phyloP scores from a whole-genome alignment of 2,888 invertebrate species.

The Stictocephala bisonia region DNA sequence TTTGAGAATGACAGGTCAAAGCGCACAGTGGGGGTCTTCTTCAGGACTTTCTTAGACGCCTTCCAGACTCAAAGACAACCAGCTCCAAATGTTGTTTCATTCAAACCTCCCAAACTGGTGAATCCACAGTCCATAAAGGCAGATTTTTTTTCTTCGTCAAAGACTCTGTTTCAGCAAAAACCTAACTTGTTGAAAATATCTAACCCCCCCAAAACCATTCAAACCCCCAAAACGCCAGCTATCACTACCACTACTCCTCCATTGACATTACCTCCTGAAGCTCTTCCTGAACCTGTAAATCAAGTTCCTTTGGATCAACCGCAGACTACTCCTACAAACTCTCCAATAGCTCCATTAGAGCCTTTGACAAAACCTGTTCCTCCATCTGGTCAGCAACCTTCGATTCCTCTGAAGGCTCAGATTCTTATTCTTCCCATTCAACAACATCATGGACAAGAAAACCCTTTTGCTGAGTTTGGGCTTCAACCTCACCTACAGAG shows the following conservation, averaged over 20 bases:
- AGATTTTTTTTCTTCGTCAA: slow-evolving; percentile 1
- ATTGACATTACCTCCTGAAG: not conserved
- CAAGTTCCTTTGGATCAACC: not conserved
- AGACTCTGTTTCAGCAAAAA: slow-evolving; percentile 16
- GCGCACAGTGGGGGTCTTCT: slow-evolving; percentile 53
- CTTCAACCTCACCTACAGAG: not conserved
- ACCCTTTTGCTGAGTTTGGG: not conserved
- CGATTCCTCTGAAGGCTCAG: not conserved
- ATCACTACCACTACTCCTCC: slow-evolving; percentile 1
- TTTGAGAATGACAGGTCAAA: slow-evolving; percentile 34
- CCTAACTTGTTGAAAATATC: not conserved
- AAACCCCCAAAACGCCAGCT: not conserved
- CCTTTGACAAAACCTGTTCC: not conserved
- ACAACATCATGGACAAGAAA: not conserved
- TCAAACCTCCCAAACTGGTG: not conserved
- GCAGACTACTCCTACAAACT: not conserved
- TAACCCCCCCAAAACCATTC: not conserved
- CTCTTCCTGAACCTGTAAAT: not conserved
- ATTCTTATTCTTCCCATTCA: slow-evolving; percentile 9
- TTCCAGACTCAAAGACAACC: slow-evolving; percentile 7
- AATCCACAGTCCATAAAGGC: not conserved
- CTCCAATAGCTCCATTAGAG: not conserved
- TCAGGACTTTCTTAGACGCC: slow-evolving; percentile 52
- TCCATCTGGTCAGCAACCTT: not conserved
- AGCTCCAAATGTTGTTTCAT: slow-evolving; percentile 23